Evolutionary conservation across 1,140 invertebrate genomes (phyloP).

Genomic region (Panulirus ornatus): DNA sequence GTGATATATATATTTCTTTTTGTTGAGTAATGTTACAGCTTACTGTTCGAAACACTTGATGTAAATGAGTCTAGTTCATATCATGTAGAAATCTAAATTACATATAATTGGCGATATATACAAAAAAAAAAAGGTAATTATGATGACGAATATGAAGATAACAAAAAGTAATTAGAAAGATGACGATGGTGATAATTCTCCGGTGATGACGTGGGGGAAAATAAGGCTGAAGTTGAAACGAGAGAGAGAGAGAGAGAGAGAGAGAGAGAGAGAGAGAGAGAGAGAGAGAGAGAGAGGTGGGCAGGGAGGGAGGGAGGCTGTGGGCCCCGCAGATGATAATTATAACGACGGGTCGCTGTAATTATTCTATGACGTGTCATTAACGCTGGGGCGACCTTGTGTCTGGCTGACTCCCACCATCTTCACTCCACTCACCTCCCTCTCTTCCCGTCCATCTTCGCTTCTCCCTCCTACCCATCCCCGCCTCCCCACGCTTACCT

Average conservation of each 20-base stretch:
- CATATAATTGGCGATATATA: too few species aligned
- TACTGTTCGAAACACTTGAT: too few species aligned
- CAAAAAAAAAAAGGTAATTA: too few species aligned
- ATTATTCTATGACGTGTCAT: slow-evolving; percentile 57
- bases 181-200: too few species aligned
- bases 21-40: too few species aligned
- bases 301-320: background rate
- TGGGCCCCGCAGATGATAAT: slow-evolving; percentile 32
- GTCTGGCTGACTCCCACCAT: background rate
- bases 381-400: slow-evolving; percentile 48
- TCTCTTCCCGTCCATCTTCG: background rate
- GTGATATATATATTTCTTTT: too few species aligned
- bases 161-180: too few species aligned
- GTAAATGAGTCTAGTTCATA: too few species aligned
- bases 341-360: slow-evolving; percentile 40
- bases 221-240: background rate
- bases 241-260: slow-evolving; percentile 16
- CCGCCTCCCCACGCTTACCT: background rate
- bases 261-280: slow-evolving; percentile 54
- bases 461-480: background rate
- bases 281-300: slow-evolving; percentile 50
- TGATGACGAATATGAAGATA: too few species aligned
- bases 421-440: background rate
- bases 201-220: background rate
- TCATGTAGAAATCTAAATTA: too few species aligned